Evolutionary conservation across 1,140 invertebrate genomes (phyloP).

Genomic region (Phortica variegata): DNA sequence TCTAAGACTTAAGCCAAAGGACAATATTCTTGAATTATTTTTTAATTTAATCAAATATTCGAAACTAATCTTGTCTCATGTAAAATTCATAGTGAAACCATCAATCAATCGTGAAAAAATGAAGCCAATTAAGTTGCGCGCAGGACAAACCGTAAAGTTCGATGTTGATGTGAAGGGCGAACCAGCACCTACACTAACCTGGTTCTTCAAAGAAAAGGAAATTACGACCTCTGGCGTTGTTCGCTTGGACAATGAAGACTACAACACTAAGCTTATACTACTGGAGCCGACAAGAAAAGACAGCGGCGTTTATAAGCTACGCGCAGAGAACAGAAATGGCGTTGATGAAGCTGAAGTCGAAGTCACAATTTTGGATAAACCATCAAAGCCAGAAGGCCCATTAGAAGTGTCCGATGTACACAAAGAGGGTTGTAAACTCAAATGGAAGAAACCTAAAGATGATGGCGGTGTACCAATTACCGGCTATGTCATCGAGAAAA

Average conservation of each 20-base stretch:
- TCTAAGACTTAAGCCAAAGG: conserved; percentile 30
- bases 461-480: conserved; percentile 91
- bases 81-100: conserved; percentile 90
- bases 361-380: conserved; percentile 90
- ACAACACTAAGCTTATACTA: conserved; percentile 84
- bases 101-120: conserved; percentile 90
- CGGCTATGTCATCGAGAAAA: conserved; percentile 90
- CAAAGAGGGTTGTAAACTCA: conserved; percentile 91
- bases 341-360: conserved; percentile 93
- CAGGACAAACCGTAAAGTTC: conserved; percentile 87
- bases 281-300: conserved; percentile 78
- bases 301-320: conserved; percentile 88
- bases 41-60: no score
- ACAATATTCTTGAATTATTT: conserved; percentile 9
- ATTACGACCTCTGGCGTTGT: conserved; percentile 57
- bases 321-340: conserved; percentile 89
- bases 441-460: conserved; percentile 94
- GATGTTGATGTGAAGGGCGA: conserved; percentile 94
- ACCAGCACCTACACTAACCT: conserved; percentile 89
- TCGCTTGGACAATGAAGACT: conserved; percentile 91
- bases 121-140: conserved; percentile 83
- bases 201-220: conserved; percentile 69
- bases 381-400: conserved; percentile 90
- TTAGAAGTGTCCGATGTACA: conserved; percentile 89
- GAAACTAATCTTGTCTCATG: no score